A percentile compares a stretch with the other conserved stretches of the same genome.
Evolutionary conservation across 2,888 invertebrate genomes (phyloP).

Genomic region (Smittia aterrima): DNA sequence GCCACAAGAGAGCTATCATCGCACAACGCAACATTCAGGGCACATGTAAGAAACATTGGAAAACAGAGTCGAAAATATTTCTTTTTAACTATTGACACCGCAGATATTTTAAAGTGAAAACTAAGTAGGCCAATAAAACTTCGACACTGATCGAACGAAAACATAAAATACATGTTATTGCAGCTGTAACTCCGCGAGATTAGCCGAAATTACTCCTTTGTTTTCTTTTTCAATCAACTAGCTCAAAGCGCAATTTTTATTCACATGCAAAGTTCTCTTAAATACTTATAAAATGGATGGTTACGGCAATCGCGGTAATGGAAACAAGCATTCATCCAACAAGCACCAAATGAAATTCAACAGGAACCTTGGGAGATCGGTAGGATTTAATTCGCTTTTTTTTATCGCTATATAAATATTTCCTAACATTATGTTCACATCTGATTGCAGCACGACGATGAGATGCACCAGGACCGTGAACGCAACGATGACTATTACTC

Average conservation of each 20-base stretch:
- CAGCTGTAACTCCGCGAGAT: neutral
- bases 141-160: neutral
- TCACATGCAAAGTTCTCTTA: neutral
- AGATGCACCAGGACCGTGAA: slow-evolving; percentile 32
- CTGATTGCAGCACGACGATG: slow-evolving; percentile 28
- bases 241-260: neutral
- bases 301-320: slow-evolving; percentile 1
- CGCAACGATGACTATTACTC: slow-evolving; percentile 31
- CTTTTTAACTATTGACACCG: too few species aligned
- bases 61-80: too few species aligned
- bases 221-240: neutral
- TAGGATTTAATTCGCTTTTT: neutral
- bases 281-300: neutral
- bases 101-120: neutral
- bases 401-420: neutral
- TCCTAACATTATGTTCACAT: neutral
- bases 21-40: too few species aligned
- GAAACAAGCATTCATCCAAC: slow-evolving; percentile 6
- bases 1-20: too few species aligned
- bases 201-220: neutral
- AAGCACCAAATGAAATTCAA: neutral
- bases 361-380: neutral
- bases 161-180: neutral
- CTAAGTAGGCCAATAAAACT: neutral
- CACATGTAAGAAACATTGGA: too few species aligned